Conservation (phyloP, 2,113 vertebrate genomes). For the Sinocyclocheilus anophthalmus region DNA sequence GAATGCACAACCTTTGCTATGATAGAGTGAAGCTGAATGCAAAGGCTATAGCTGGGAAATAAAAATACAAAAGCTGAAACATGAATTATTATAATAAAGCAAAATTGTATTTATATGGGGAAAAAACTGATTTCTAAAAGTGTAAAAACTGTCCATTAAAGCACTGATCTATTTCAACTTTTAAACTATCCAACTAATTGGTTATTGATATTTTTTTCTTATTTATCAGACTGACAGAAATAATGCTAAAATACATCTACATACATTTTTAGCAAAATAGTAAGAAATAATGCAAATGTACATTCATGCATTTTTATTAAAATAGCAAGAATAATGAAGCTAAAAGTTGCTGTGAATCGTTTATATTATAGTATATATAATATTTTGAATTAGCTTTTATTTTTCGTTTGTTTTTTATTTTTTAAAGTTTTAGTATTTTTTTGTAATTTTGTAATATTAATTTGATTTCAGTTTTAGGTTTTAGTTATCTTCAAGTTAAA, state of each 20-base stretch:
- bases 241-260: no score
- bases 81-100: not conserved
- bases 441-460: no score
- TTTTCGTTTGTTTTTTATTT: no score
- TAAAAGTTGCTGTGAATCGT: no score
- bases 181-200: not conserved
- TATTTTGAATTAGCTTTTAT: no score
- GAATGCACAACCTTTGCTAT: slow-evolving; percentile 16
- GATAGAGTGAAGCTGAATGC: slow-evolving; percentile 31
- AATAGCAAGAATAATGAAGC: no score
- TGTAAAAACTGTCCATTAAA: not conserved
- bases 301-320: no score
- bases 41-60: not conserved
- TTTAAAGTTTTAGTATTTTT: no score
- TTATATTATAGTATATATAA: no score
- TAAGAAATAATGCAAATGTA: not conserved
- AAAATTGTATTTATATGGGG: not conserved
- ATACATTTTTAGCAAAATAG: not conserved
- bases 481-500: no score
- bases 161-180: not conserved
- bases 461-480: no score
- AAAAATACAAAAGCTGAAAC: slow-evolving; percentile 9
- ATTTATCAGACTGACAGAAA: not conserved
- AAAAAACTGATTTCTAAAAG: not conserved
- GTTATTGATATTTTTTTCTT: not conserved